Evolutionary conservation across 2,113 vertebrate species (phyloP).

Genomic region (Phaethon lepturus): DNA sequence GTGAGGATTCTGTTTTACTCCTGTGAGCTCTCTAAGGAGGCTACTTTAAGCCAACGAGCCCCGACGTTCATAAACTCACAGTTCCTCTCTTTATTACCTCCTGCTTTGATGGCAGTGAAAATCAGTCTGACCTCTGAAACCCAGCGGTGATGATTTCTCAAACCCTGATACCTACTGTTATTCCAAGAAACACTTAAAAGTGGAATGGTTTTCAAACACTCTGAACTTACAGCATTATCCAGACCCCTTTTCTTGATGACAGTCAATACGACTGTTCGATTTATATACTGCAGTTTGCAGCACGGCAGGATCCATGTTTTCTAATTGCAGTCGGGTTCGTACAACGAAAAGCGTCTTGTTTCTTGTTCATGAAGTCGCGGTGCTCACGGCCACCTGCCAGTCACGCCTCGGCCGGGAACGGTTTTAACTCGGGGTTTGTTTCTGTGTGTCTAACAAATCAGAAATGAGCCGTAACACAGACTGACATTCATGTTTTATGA

Average conservation of each 20-base stretch:
- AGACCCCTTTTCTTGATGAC: too few relatives aligned
- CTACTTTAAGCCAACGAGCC: neutral
- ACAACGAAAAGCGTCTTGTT: rapidly evolving
- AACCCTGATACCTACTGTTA: neutral
- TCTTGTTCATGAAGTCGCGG: too few relatives aligned
- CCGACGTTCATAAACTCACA: neutral
- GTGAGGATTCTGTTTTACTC: neutral
- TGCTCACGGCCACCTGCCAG: too few relatives aligned
- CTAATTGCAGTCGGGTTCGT: neutral
- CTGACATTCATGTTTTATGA: too few relatives aligned
- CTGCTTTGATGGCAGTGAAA: neutral
- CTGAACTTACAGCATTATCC: too few relatives aligned
- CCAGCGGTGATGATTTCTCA: neutral
- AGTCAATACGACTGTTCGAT: rapidly evolving
- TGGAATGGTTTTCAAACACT: neutral
- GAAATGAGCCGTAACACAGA: too few relatives aligned
- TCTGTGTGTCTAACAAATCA: too few relatives aligned
- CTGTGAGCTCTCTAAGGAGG: neutral
- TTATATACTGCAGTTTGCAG: too few relatives aligned
- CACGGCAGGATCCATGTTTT: too few relatives aligned
- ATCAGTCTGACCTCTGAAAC: neutral
- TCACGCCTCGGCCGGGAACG: neutral
- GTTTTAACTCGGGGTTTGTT: neutral
- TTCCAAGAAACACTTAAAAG: neutral
- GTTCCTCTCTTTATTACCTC: neutral